Evolutionary conservation across 2,113 vertebrate genomes (phyloP), one percentile per base, ranked within the genome.

Genomic region (Hyla sarda): DNA sequence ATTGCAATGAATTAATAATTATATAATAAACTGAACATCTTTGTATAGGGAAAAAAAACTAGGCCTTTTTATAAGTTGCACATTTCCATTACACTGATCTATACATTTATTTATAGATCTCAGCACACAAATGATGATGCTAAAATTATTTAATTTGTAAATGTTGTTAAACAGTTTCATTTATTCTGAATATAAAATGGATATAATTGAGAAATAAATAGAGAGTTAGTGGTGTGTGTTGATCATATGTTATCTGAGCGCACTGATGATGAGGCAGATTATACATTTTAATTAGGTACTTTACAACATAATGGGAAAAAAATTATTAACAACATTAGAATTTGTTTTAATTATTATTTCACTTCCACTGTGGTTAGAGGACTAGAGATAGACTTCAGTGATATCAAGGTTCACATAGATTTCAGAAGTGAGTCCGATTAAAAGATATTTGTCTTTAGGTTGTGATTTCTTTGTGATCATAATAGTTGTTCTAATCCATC

Each of bases 201-300:
- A 19, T 83, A 69, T 54, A 83, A 56, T 83, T 41, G 54, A 45
- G 67, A 56, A 83, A 83, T 56, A 83, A 83, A 83, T 73, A 62
- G 50, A 21, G 41, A 60, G 52, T 84, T 60, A 84, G 69, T 58
- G 32, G 52, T 84, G 82, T 45, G 48, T 84, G 52, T n/a, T 28
- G 14, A 17, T 71, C 82, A 32, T 75, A 74, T 37, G 45, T 84
- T 83, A 73, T 25, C 67, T 74, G 52, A 37, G 2, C 16, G 48
- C 67, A 75, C 34, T 41, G 50, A 56, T 84, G 82, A 58, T 74
- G 82, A 84, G 82, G 52, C 52, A 60, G 28, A 58, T 60, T 84
- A 60, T 34, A 75, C 71, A 84, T 60, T 84, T 74, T 58, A 74
- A 84, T 84, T 84, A 75, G 65, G 82, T 56, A n/a, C 67, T 56